Evolutionary conservation across 2,113 vertebrate genomes (phyloP), one percentile per base, ranked within the genome.

Genomic region (Carassius auratus): DNA sequence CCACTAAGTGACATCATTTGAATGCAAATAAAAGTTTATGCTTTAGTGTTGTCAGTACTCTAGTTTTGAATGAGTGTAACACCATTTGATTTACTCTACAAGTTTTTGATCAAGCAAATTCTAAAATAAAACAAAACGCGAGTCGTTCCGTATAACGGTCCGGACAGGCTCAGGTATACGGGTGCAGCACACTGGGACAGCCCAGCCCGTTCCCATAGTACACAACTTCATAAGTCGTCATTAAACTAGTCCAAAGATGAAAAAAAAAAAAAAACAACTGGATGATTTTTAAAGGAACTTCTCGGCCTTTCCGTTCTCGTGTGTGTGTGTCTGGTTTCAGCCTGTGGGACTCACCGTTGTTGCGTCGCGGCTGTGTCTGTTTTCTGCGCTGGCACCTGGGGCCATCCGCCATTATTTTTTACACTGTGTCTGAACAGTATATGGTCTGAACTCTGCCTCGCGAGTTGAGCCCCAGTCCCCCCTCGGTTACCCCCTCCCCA

Each of bases 351-450:
- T 97, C 92, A 98, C 97, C 97, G 96, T 95, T 96, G 93, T 96
- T 98, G 94, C 96, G 93, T 94, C 93, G 94, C 92, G 97, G 97
- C 94, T 97, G 97, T 95, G 96, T 96, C 96, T 98, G 97, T 93
- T 98, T 98, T 95, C 97, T 97, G 93, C 96, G 97, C 96, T 97
- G 97, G 96, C 97, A 98, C 97, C 97, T 97, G 97, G 97, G 97
- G 96, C 96, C 96, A 97, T 98, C 97, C 97, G 97, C 97, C 97
- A 98, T 97, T 96, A 97, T 97, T 96, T 96, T 96, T 96, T 95
- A 94, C 95, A 95, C 95, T 95, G 93, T 94, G 96, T 96, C 95
- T 96, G 42, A 38, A 38, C 38, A 38, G 38, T 38, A 5, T 38
- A 38, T 38, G 38, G 96, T 96, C 95, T 96, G 42, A 95, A 95